These are phyloP conservation scores for Arctocebus calabarensis DNA, from an alignment of 2,797 vertebrate species.

Conservation along the genomic window DNA sequence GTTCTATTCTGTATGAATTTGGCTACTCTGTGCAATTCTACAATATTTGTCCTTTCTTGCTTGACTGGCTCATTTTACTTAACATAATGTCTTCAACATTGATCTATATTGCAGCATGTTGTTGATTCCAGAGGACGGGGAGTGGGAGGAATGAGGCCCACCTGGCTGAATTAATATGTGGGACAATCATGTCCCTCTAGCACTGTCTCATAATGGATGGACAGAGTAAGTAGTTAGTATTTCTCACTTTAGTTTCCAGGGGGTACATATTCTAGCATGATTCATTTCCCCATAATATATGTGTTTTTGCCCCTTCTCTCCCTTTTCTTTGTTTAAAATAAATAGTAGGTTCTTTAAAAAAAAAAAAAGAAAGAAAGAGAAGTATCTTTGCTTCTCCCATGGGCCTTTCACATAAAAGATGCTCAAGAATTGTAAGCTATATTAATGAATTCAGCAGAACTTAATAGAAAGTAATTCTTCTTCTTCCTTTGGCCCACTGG, in stretches of 20 bases:
- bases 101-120: not conserved
- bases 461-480: conserved; percentile 29
- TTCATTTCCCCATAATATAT: not conserved
- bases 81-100: not conserved
- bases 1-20: not conserved
- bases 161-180: too few relatives aligned
- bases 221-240: too few relatives aligned
- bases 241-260: not conserved
- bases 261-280: not conserved
- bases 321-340: not conserved
- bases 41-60: not conserved
- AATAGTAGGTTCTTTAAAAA: not conserved
- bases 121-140: not conserved
- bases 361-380: too few relatives aligned
- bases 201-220: too few relatives aligned
- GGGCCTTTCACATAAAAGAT: conserved; percentile 25
- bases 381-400: not conserved
- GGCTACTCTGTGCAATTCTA: not conserved
- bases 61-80: not conserved
- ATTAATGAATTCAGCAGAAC: conserved; percentile 64
- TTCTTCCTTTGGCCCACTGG: not conserved
- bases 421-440: not conserved
- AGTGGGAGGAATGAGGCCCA: not conserved
- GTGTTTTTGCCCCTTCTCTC: not conserved
- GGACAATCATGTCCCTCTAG: not conserved